Conservation (phyloP, 2,113 vertebrate genomes). For the Gallinago undulata region DNA sequence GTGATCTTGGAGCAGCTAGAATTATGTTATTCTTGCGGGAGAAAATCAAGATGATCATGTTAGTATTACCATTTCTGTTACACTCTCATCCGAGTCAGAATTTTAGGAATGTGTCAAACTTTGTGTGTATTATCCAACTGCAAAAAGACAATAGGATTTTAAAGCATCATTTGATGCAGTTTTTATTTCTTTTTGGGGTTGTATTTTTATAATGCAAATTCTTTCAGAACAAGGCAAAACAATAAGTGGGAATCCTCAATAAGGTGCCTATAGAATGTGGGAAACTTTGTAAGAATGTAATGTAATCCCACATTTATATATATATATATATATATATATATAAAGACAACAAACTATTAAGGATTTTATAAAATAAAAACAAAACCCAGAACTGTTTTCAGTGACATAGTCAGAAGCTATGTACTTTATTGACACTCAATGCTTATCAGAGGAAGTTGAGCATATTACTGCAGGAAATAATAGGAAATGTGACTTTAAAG, state of each 20-base stretch:
- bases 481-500: background rate
- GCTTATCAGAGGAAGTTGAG: background rate
- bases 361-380: background rate
- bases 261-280: background rate
- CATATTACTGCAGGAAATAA: background rate
- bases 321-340: background rate
- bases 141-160: background rate
- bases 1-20: conserved; percentile 14
- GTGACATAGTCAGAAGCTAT: background rate
- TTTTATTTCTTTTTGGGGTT: background rate
- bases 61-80: background rate
- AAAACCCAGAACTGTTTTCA: background rate
- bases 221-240: conserved; percentile 22
- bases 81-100: background rate
- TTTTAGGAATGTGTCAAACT: background rate
- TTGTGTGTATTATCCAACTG: conserved; percentile 33
- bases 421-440: background rate
- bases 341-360: background rate
- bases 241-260: background rate
- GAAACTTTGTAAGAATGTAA: background rate
- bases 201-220: background rate
- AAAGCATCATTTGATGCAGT: background rate
- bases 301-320: background rate
- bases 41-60: background rate
- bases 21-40: background rate